These are phyloP conservation scores for Plutella xylostella DNA, from an alignment of 2,888 invertebrate species.

Conservation along the genomic window DNA sequence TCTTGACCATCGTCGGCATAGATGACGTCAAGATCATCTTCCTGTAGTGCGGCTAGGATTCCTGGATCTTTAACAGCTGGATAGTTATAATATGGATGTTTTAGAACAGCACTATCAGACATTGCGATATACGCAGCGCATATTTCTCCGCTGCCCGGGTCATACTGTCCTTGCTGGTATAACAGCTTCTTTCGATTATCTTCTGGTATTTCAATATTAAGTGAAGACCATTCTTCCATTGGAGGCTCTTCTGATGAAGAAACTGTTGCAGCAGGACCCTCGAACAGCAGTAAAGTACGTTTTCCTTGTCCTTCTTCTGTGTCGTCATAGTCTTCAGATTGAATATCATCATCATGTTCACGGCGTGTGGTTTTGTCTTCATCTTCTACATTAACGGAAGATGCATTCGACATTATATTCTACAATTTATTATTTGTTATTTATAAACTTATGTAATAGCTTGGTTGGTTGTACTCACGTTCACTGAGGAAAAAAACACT, in stretches of 20 bases:
- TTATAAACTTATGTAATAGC: no score
- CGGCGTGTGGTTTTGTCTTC: no score
- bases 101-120: conserved; percentile 30
- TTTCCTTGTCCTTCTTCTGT: no score
- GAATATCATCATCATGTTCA: no score
- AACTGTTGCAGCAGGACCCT: no score
- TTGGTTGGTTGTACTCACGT: no score
- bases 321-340: no score
- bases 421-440: no score
- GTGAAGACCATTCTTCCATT: conserved; percentile 26
- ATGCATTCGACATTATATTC: no score
- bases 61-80: conserved; percentile 32
- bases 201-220: conserved; percentile 13
- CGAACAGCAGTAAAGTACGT: no score
- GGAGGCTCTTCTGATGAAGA: conserved; percentile 31
- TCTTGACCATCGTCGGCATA: conserved; percentile 34
- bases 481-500: no score
- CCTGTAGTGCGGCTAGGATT: conserved; percentile 25
- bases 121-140: conserved; percentile 32
- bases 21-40: conserved; percentile 22
- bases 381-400: no score
- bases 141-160: conserved; percentile 34
- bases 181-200: conserved; percentile 23
- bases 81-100: conserved; percentile 29
- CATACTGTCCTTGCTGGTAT: conserved; percentile 25